Base-by-base conservation (phyloP, 2,888 invertebrate species). In the Acrobasis repandana region DNA sequence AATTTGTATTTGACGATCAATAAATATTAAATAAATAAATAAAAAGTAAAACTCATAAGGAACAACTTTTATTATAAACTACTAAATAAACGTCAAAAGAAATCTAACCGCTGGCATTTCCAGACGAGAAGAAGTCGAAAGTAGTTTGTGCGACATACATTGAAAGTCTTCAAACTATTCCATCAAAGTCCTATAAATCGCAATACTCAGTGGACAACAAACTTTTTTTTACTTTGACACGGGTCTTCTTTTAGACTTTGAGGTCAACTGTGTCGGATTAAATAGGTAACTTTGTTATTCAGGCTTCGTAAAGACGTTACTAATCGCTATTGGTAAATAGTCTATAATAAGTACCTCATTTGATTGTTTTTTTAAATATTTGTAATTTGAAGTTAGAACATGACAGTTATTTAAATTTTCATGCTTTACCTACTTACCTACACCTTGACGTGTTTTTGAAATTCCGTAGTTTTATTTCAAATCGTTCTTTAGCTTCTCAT, bases 141-240 rank as follows among this genome's bases (percentile, higher is more conserved):
- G 11, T 36, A 36, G 15, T 52, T 52, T 36, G 34, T 16, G 36
- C 36, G 28, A 50, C 33, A 50, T 20, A 50, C 50, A 16, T 52
- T 36, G 36, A 16, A 16, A 52, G 52, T 36, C 16, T 15, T 52
- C 16, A 11, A 52, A 52, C 52, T 52, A 52, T 52, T 36, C 36
- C 36, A 52, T 36, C 36, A 15, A 52, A 52, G 15, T 36, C 50
- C 50, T 50, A 11, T 50, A 50, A 50, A 34, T 52, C 10, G 15
- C 51, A 52, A 15, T 52, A 43, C 43, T 34, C 33, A 34, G 34
- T 14, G 43, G n/a, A 43, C 43, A 43, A 34, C 33, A 52, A 34
- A 34, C n/a, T 15, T 34, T 34, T 20, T 50, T n/a, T 50, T 50
- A 28, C 43, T 43, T 43, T 50, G 20, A 28, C 28, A 28, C 28